Conservation (phyloP, 2,888 invertebrate genomes). For the Incurvaria masculella region DNA sequence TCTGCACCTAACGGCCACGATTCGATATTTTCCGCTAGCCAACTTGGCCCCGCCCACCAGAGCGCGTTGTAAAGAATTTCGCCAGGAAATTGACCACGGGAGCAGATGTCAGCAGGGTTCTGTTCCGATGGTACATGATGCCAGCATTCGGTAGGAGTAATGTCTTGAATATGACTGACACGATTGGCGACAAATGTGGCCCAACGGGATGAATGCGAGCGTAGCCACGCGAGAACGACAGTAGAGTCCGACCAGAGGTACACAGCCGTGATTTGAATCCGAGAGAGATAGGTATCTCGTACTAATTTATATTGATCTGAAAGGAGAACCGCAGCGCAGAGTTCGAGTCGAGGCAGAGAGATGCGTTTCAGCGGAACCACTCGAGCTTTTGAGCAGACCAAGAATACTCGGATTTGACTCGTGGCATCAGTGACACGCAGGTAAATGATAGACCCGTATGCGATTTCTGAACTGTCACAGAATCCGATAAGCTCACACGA, state of each 20-base stretch:
- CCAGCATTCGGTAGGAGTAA: neutral
- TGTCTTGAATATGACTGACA: neutral
- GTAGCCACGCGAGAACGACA: neutral
- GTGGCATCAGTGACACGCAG: conserved; percentile 10
- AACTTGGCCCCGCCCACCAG: too few species aligned
- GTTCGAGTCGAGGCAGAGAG: neutral
- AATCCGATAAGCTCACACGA: conserved; percentile 20
- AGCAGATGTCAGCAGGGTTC: neutral
- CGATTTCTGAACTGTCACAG: conserved; percentile 18
- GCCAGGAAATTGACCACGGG: neutral
- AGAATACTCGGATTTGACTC: conserved; percentile 8
- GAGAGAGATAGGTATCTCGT: too few species aligned
- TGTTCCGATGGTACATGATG: neutral
- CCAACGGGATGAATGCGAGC: neutral
- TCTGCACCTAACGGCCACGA: too few species aligned
- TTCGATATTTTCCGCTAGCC: too few species aligned
- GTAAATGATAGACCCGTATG: conserved; percentile 21
- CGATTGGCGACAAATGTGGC: neutral
- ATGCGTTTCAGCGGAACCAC: neutral
- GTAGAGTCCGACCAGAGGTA: neutral
- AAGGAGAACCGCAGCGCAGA: neutral
- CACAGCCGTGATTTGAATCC: neutral
- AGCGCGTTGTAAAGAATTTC: too few species aligned
- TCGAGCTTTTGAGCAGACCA: conserved; percentile 13
- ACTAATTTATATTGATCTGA: too few species aligned